Evolutionary conservation across 2,888 invertebrate genomes (phyloP).

Genomic region (Panopea generosa): DNA sequence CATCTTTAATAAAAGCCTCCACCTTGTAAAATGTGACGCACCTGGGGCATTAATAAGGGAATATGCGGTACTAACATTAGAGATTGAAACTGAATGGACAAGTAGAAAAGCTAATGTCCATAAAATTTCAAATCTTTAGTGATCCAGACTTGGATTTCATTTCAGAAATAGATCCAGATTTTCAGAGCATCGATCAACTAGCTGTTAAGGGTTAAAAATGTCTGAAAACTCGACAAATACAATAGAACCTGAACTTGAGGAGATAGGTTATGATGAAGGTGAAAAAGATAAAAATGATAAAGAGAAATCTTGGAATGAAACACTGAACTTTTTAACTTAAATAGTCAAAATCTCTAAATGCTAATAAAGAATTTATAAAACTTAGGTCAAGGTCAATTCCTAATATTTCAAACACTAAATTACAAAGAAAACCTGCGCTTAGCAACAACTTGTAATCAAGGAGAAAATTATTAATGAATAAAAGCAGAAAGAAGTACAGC

Average conservation of each 20-base stretch:
- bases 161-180: slow-evolving; percentile 3
- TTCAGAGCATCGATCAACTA: slow-evolving; percentile 25
- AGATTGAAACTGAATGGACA: slow-evolving; percentile 15
- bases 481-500: slow-evolving; percentile 2
- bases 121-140: no score
- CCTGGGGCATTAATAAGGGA: no score
- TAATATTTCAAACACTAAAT: background rate
- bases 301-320: background rate
- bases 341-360: slow-evolving; percentile 10
- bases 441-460: background rate
- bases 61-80: slow-evolving; percentile 21
- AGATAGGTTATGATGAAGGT: background rate
- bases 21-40: no score
- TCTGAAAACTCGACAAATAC: no score
- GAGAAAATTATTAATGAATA: no score
- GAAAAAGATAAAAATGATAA: background rate
- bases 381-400: slow-evolving; percentile 18
- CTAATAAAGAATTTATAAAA: background rate
- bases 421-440: background rate
- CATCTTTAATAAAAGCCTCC: no score
- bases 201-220: background rate
- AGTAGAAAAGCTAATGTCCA: no score
- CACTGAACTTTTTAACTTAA: background rate
- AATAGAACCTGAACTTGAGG: background rate
- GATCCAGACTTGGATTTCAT: background rate